A percentile compares a stretch with the other conserved stretches of the same genome.
Evolutionary conservation across 2,797 vertebrate genomes (phyloP).

Genomic region (Enteromius mattozi): DNA sequence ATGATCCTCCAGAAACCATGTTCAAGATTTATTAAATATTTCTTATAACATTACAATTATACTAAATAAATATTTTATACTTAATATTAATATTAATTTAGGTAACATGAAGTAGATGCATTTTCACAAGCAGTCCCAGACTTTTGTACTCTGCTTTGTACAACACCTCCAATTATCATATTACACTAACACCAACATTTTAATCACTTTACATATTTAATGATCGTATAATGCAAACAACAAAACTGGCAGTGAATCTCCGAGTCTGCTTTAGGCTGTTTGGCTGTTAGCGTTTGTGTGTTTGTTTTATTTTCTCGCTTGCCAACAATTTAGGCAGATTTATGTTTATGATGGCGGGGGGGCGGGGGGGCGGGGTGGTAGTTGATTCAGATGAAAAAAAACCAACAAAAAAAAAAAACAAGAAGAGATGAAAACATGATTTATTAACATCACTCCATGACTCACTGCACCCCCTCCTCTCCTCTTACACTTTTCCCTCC

Average conservation of each 20-base stretch:
- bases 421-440: constrained; percentile 40
- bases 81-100: neutral
- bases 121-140: neutral
- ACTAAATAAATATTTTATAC: neutral
- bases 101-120: neutral
- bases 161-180: neutral
- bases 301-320: constrained; percentile 24
- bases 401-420: constrained; percentile 1
- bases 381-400: constrained; percentile 18
- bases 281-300: constrained; percentile 13
- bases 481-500: constrained; percentile 45
- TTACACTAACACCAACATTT: constrained; percentile 32
- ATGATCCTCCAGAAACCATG: too few species aligned
- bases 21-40: neutral
- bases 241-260: constrained; percentile 21
- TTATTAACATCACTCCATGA: constrained; percentile 36
- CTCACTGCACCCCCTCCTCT: neutral
- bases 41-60: neutral
- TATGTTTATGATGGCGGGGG: neutral
- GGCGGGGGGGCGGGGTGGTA: neutral
- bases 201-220: constrained; percentile 40
- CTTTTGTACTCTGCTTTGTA: neutral
- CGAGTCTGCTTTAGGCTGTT: constrained; percentile 16
- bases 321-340: constrained; percentile 27
- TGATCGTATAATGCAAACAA: constrained; percentile 29